Conservation (phyloP, 2,113 vertebrate species). For the Dicaeum eximium region DNA sequence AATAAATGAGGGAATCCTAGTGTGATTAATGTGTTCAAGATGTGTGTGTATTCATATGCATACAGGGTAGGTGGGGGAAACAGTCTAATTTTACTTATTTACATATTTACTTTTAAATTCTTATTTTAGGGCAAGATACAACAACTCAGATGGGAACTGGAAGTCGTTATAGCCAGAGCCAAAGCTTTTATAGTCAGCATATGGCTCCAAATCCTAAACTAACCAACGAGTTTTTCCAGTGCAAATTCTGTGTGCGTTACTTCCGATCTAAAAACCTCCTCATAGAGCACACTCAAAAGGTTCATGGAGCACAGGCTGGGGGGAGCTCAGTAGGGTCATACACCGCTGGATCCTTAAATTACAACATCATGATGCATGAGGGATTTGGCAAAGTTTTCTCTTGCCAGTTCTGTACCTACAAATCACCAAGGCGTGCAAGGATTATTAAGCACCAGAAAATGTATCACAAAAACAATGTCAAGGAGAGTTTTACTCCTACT, state of each 20-base stretch:
- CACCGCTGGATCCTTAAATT: conserved; percentile 72
- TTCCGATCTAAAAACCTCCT: conserved; percentile 92
- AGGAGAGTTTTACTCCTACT: conserved; percentile 61
- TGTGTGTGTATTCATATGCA: not conserved
- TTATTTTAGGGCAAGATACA: conserved; percentile 77
- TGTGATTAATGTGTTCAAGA: not conserved
- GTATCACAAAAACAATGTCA: conserved; percentile 85
- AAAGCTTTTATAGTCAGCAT: conserved; percentile 76
- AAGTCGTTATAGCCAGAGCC: conserved; percentile 74
- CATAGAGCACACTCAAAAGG: conserved; percentile 87
- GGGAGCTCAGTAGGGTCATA: conserved; percentile 59
- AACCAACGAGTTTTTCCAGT: conserved; percentile 85
- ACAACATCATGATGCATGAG: conserved; percentile 78
- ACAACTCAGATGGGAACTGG: conserved; percentile 70
- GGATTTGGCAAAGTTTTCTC: conserved; percentile 87
- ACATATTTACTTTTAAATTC: conserved; percentile 23
- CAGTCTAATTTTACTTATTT: not conserved
- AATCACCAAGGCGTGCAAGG: conserved; percentile 84
- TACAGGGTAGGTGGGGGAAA: not conserved
- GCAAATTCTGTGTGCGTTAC: conserved; percentile 93
- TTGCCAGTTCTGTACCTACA: conserved; percentile 92
- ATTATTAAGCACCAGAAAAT: conserved; percentile 91
- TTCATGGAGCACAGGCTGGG: conserved; percentile 80
- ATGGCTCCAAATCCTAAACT: conserved; percentile 75
- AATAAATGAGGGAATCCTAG: not conserved